Evolutionary conservation across 2,888 invertebrate species (phyloP).

Genomic region (Ligdia adustata): DNA sequence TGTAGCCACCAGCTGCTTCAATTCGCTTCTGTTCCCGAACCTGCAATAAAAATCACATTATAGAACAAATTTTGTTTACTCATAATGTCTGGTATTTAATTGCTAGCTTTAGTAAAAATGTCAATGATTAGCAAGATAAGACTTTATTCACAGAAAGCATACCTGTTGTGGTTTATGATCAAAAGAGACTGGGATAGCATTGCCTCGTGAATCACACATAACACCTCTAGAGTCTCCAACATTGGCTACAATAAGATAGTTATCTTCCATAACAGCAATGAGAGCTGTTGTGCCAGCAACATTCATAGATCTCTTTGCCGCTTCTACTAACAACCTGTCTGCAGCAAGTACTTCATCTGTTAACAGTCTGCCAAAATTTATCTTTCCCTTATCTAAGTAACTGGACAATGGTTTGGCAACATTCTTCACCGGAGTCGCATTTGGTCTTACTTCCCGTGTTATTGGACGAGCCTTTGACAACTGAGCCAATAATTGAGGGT

Average conservation of each 20-base stretch:
- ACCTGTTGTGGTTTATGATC: constrained; percentile 99
- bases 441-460: constrained; percentile 84
- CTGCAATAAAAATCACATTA: constrained; percentile 66
- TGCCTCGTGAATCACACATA: constrained; percentile 95
- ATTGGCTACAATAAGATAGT: constrained; percentile 95
- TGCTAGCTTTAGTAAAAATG: too few species aligned
- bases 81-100: too few species aligned
- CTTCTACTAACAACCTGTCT: constrained; percentile 91
- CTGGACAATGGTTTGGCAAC: constrained; percentile 80
- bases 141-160: constrained; percentile 36
- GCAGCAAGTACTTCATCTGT: constrained; percentile 95
- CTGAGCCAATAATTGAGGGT: constrained; percentile 87
- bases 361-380: constrained; percentile 91
- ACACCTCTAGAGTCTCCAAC: constrained; percentile 98
- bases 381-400: constrained; percentile 89
- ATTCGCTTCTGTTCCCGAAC: constrained; percentile 95
- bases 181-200: constrained; percentile 95
- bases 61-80: too few species aligned
- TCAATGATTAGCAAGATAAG: not conserved
- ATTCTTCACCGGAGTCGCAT: constrained; percentile 70
- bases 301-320: constrained; percentile 91
- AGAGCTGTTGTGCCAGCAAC: constrained; percentile 96
- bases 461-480: constrained; percentile 85
- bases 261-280: constrained; percentile 93
- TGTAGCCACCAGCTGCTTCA: constrained; percentile 97